Evolutionary conservation across 2,113 vertebrate species (phyloP), one percentile per base, ranked within the genome.

Genomic region (Andinoacara biseriatus): DNA sequence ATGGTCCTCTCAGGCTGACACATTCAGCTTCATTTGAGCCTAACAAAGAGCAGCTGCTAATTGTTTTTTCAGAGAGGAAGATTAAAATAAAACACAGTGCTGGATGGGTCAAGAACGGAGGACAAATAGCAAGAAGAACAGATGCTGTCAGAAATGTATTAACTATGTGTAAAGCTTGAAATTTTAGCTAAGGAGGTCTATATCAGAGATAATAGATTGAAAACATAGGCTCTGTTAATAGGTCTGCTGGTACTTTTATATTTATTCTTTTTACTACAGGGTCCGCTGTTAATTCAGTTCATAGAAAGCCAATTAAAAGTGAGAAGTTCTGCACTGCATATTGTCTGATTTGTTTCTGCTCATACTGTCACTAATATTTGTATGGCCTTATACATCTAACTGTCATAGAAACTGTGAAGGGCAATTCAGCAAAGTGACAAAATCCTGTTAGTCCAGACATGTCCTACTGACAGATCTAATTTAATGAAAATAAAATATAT

Each of bases 11-110:
- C 67, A 3, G 63, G 87, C 78, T 62, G 80, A 90, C 82, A 87
- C 84, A 72, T 85, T 79, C 72, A 33, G 82, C 84, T 88, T 88
- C 76, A 75, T 83, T 72, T 85, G 79, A 69, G 84, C 82, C 74
- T 76, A 65, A 86, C 89, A 85, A 74, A 86, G 84, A 90, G 84
- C 86, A 69, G 85, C 91, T 86, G 81, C 87, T 89, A 85, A 89
- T 89, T 86, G 83, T 80, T 82, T 74, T 82, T 84, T 78, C 76
- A 78, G 61, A 81, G 80, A 83, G 60, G 56, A 78, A 85, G 86
- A 87, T 85, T 87, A 76, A 82, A 88, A 86, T 83, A 83, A 88
- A 81, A 80, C 77, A 54, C 63, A 62, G 58, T 7, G 31, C 78
- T 2, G 84, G 85, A 86, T 33, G 10, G 83, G 59, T 74, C 22